Evolutionary conservation across 2,888 invertebrate species (phyloP).

Genomic region (Odontocerum albicorne): DNA sequence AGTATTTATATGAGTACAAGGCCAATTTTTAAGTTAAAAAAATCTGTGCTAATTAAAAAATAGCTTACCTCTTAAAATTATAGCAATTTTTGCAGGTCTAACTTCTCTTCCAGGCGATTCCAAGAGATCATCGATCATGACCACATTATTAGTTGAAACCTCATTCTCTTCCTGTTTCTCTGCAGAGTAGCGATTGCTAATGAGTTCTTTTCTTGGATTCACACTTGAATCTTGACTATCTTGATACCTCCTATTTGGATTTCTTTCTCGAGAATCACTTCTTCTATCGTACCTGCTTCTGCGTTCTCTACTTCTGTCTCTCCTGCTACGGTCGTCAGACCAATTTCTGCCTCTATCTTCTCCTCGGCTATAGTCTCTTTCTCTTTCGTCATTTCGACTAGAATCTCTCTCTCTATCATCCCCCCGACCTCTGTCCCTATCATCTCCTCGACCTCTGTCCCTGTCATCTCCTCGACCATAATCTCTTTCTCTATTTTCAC

Average conservation of each 20-base stretch:
- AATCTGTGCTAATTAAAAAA: too few relatives aligned
- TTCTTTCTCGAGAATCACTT: constrained; percentile 24
- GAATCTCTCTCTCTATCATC: constrained; percentile 36
- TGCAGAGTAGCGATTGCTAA: too few relatives aligned
- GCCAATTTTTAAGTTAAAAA: too few relatives aligned
- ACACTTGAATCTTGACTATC: constrained; percentile 4
- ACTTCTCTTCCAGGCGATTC: constrained; percentile 76
- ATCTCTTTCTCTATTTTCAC: constrained; percentile 38
- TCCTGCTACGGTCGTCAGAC: constrained; percentile 37
- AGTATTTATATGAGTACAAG: too few relatives aligned
- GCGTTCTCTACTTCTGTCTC: constrained; percentile 46
- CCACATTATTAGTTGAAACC: constrained; percentile 46
- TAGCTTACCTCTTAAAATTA: constrained; percentile 75
- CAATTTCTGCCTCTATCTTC: constrained; percentile 9
- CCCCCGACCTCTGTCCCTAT: neutral
- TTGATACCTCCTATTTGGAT: neutral
- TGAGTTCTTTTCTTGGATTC: too few relatives aligned
- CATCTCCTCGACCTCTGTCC: constrained; percentile 29
- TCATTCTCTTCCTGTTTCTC: neutral
- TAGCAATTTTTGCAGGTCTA: constrained; percentile 80
- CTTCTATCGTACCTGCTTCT: constrained; percentile 13
- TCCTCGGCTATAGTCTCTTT: constrained; percentile 37
- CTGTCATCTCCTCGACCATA: constrained; percentile 37
- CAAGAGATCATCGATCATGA: constrained; percentile 82
- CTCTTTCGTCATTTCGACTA: too few relatives aligned